A percentile compares a stretch with the other conserved stretches of the same genome.
Conservation (phyloP, 2,797 vertebrate species). For the Diplodus sargus region DNA sequence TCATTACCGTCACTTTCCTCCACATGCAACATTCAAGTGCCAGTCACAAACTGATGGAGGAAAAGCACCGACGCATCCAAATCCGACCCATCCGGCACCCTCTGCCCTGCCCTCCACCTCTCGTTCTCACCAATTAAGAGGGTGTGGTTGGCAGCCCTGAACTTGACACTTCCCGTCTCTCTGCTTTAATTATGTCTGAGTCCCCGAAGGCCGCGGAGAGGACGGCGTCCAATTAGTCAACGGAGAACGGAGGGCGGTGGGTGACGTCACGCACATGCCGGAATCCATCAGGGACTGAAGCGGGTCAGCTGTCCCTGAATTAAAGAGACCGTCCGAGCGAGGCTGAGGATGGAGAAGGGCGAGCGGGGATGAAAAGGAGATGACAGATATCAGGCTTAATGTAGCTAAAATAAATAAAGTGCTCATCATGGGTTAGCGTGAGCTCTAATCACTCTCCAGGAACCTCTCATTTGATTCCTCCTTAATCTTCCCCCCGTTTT, state of each 20-base stretch:
- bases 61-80: constrained; percentile 48
- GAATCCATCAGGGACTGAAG: constrained; percentile 46
- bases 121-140: constrained; percentile 72
- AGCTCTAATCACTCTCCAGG: constrained; percentile 42
- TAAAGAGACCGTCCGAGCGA: constrained; percentile 29
- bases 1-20: constrained; percentile 68
- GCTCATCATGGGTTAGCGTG: constrained; percentile 37
- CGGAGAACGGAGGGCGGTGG: constrained; percentile 32
- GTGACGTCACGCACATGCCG: constrained; percentile 55
- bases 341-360: constrained; percentile 21
- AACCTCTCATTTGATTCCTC: constrained; percentile 50
- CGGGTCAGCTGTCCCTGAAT: constrained; percentile 44
- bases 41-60: constrained; percentile 53
- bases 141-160: constrained; percentile 72
- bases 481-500: constrained; percentile 32
- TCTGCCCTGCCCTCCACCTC: constrained; percentile 61
- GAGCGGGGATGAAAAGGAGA: constrained; percentile 42
- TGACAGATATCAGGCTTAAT: constrained; percentile 37
- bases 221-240: constrained; percentile 73
- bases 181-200: constrained; percentile 73
- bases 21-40: constrained; percentile 57
- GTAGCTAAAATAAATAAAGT: constrained; percentile 53
- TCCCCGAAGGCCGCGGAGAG: constrained; percentile 67
- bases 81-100: constrained; percentile 40
- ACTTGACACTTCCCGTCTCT: constrained; percentile 66